Percentiles rank a stretch among this genome's conserved stretches.
Evolutionary conservation across 2,797 vertebrate genomes (phyloP).

Genomic region (Babyrousa celebensis): DNA sequence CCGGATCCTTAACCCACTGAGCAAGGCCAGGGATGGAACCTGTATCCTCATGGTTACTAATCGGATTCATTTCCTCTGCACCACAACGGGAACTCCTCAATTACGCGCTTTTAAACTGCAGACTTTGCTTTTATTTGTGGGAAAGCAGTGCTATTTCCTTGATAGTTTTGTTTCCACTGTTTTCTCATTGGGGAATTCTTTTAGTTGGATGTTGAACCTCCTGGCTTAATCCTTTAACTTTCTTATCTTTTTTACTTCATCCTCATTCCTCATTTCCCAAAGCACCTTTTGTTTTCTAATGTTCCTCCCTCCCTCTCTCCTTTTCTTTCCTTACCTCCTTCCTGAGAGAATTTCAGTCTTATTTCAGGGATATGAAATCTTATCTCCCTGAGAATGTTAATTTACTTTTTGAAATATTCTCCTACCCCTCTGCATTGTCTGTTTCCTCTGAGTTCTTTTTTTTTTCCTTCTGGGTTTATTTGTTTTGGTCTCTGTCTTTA

Average conservation of each 20-base stretch:
- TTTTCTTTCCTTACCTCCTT: not conserved
- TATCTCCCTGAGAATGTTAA: conserved; percentile 21
- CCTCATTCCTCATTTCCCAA: not conserved
- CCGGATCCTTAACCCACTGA: too few relatives aligned
- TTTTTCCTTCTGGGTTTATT: not conserved
- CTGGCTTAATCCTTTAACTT: not conserved
- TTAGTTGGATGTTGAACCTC: conserved; percentile 2
- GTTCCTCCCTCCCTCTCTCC: not conserved
- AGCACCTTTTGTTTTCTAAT: not conserved
- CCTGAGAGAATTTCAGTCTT: conserved; percentile 5
- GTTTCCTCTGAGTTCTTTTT: conserved; percentile 3
- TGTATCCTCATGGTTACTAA: too few relatives aligned
- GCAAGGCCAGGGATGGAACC: too few relatives aligned
- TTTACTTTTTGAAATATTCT: conserved; percentile 32
- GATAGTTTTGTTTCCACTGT: not conserved
- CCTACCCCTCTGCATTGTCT: not conserved
- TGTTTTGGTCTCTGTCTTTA: conserved; percentile 60
- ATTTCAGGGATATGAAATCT: not conserved
- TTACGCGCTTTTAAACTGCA: conserved; percentile 5
- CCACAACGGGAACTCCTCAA: too few relatives aligned
- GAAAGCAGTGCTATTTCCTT: conserved; percentile 6
- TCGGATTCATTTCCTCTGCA: too few relatives aligned
- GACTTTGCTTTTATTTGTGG: not conserved
- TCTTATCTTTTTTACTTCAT: not conserved
- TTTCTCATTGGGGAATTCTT: not conserved